Base-by-base conservation (phyloP, 2,113 vertebrate genomes). In the Gasterosteus nipponicus region DNA sequence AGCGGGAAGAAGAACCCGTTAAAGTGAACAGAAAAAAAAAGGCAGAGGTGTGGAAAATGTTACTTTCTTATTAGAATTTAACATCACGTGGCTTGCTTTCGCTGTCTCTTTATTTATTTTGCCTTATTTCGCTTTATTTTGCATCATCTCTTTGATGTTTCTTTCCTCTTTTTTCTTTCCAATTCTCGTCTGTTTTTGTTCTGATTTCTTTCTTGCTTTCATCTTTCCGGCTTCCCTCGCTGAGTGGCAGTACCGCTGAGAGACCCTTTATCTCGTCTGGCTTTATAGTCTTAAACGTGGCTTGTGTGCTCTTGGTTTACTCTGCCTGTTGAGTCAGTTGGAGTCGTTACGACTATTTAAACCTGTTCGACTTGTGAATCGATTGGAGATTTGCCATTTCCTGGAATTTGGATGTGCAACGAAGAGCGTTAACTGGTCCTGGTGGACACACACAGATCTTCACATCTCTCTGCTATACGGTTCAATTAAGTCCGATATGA, bases 151-250 rank as follows among this genome's bases (percentile, higher is more conserved):
- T 54, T 26, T 41, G 5, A 68, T 46, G 5, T 33, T 66, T 66
- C 15, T 39, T 58, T 74, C 39, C 33, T 2, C 19, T 1, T 46
- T 22, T 64, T 62, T 1, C 22, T 33, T 62, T 69, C 0, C 0
- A 71, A 57, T 64, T 19, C 65, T 75, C 0, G 6, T 44, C 54
- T 70, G 44, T 49, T 58, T 18, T 58, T 59, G 22, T 58, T 76
- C 73, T 49, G 59, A 65, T 58, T 69, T 18, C 6, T 15, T 56
- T 69, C 51, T 46, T 31, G 44, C 19, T 66, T 22, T 18, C 18
- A 49, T n/a, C 42, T 49, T 33, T 59, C 18, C 22, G 18, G 41
- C 70, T 75, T 54, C 38, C 41, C 2, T 10, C 4, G 18, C 35
- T 15, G 49, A 6, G 47, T 3, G 11, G 33, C 74, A 57, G 68